phyloP scores from a whole-genome alignment of 2,113 vertebrate genomes.

The Oncorhynchus keta region DNA sequence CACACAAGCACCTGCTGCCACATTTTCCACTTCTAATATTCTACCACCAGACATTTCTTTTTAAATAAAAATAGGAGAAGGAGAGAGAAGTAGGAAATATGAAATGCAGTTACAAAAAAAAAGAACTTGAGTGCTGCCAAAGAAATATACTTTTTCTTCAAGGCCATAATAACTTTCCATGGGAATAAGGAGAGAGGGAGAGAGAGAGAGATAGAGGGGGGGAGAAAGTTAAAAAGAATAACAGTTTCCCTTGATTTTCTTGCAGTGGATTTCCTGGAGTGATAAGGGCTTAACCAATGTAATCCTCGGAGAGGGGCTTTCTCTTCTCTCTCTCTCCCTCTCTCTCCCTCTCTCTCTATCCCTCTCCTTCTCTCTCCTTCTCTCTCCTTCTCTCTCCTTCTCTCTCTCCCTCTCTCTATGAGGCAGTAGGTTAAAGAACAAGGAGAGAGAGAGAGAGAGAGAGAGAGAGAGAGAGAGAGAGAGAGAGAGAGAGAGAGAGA shows the following conservation, averaged over 20 bases:
- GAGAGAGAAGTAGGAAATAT: conserved; percentile 51
- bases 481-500: background rate
- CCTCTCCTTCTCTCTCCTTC: conserved; percentile 2
- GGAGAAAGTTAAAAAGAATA: conserved; percentile 33
- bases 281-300: conserved; percentile 80
- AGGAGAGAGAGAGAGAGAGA: conserved; percentile 9
- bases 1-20: conserved; percentile 72
- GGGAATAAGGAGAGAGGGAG: conserved; percentile 54
- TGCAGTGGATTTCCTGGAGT: conserved; percentile 77
- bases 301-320: conserved; percentile 73
- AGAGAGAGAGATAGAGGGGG: background rate
- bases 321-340: conserved; percentile 39
- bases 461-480: background rate
- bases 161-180: conserved; percentile 71
- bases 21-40: conserved; percentile 72
- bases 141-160: conserved; percentile 68
- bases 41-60: conserved; percentile 30
- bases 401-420: too few species aligned
- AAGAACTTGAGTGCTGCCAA: conserved; percentile 64
- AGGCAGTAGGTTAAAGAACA: conserved; percentile 3
- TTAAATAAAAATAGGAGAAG: too few species aligned
- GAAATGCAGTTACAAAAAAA: conserved; percentile 67
- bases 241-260: conserved; percentile 71
- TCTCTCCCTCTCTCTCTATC: conserved; percentile 33
- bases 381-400: background rate